Percentiles rank a stretch among this genome's conserved stretches.
phyloP scores from a whole-genome alignment of 2,113 vertebrate species.

The Camarhynchus parvulus region DNA sequence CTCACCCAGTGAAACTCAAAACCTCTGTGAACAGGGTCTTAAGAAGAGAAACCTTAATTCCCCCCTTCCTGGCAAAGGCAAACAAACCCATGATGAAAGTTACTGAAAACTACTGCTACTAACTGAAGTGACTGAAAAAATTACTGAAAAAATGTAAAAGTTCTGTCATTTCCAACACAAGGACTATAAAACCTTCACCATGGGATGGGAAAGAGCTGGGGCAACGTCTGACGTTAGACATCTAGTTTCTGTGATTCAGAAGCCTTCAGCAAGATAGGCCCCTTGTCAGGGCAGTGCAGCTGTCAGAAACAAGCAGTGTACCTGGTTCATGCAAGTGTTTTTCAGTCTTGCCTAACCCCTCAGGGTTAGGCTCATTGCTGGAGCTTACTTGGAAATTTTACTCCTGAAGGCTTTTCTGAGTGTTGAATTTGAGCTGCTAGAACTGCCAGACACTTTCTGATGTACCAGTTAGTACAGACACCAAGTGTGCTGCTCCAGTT shows the following conservation, averaged over 20 bases:
- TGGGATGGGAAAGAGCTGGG: neutral
- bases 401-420: neutral
- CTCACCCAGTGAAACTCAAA: neutral
- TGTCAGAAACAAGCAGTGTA: neutral
- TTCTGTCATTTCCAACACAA: neutral
- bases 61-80: neutral
- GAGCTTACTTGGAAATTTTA: neutral
- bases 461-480: neutral
- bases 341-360: neutral
- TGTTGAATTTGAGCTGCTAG: neutral
- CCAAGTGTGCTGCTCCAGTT: neutral
- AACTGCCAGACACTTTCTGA: neutral
- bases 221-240: neutral
- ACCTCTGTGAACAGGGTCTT: fast-evolving
- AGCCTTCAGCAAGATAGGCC: neutral
- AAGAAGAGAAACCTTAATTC: neutral
- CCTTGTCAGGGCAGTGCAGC: neutral
- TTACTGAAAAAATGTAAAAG: neutral
- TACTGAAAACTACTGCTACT: neutral
- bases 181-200: neutral
- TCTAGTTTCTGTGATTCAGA: neutral
- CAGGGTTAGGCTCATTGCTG: neutral
- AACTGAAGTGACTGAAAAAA: neutral
- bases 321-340: neutral
- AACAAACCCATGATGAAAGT: neutral